Percentiles rank a stretch among this genome's conserved stretches.
Conservation (phyloP, 2,888 invertebrate genomes). For the Flexamia atlantica region DNA sequence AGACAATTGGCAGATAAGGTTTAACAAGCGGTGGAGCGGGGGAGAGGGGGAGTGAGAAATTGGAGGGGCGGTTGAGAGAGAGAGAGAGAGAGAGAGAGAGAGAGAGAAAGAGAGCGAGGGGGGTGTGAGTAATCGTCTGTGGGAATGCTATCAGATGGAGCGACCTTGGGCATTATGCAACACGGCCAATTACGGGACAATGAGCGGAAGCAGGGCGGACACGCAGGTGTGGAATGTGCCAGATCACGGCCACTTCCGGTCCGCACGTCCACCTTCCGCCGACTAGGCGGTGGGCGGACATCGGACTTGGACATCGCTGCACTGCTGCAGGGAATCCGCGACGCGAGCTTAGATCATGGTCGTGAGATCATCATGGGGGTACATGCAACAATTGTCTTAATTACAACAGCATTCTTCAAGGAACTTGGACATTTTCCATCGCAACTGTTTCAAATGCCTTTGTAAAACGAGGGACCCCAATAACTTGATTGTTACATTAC, state of each 20-base stretch:
- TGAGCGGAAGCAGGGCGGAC: slow-evolving; percentile 52
- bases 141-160: slow-evolving; percentile 42
- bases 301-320: too few species aligned
- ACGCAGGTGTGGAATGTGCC: slow-evolving; percentile 56
- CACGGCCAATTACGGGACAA: slow-evolving; percentile 37
- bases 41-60: neutral
- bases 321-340: too few species aligned
- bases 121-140: slow-evolving; percentile 41
- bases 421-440: too few species aligned
- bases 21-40: slow-evolving; percentile 1
- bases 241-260: slow-evolving; percentile 56
- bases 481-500: too few species aligned
- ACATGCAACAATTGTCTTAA: too few species aligned
- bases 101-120: neutral
- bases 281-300: too few species aligned
- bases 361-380: too few species aligned
- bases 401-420: too few species aligned
- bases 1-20: slow-evolving; percentile 31
- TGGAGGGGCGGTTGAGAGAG: neutral
- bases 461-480: too few species aligned
- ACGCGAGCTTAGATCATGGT: too few species aligned
- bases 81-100: neutral
- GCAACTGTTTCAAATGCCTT: too few species aligned
- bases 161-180: slow-evolving; percentile 57
- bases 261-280: neutral